Percentiles rank a stretch among this genome's conserved stretches.
Conservation (phyloP, 2,113 vertebrate genomes). For the Puntigrus tetrazona region DNA sequence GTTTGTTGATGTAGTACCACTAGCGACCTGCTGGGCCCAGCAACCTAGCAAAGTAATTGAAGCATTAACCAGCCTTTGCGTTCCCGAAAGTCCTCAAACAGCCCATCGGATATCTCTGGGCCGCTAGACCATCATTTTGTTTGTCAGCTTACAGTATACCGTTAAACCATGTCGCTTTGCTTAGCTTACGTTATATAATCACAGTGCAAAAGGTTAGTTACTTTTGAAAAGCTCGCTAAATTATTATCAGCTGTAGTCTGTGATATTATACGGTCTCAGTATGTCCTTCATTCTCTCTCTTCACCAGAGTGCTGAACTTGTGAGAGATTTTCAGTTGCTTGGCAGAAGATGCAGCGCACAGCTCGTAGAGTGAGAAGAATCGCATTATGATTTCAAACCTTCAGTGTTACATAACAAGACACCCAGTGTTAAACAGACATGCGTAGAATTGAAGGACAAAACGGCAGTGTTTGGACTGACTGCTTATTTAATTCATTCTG, state of each 20-base stretch:
- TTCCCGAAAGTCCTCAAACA: too few species aligned
- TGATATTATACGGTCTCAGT: not conserved
- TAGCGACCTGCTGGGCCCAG: not conserved
- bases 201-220: not conserved
- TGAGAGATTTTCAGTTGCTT: slow-evolving; percentile 28
- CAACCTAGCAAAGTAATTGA: not conserved
- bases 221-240: not conserved
- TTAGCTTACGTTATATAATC: too few species aligned
- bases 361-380: slow-evolving; percentile 16
- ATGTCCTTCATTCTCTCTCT: not conserved
- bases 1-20: slow-evolving; percentile 17
- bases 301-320: not conserved
- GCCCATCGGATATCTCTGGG: too few species aligned
- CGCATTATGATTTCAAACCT: slow-evolving; percentile 35
- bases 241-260: not conserved
- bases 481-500: not conserved
- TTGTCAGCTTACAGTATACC: not conserved
- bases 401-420: slow-evolving; percentile 20
- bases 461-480: not conserved
- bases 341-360: not conserved
- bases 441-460: not conserved
- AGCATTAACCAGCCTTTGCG: too few species aligned
- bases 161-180: not conserved
- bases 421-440: not conserved
- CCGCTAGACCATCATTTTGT: not conserved